A percentile compares a stretch with the other conserved stretches of the same genome.
Conservation (phyloP, 2,888 invertebrate species). For the Phengaris arion region DNA sequence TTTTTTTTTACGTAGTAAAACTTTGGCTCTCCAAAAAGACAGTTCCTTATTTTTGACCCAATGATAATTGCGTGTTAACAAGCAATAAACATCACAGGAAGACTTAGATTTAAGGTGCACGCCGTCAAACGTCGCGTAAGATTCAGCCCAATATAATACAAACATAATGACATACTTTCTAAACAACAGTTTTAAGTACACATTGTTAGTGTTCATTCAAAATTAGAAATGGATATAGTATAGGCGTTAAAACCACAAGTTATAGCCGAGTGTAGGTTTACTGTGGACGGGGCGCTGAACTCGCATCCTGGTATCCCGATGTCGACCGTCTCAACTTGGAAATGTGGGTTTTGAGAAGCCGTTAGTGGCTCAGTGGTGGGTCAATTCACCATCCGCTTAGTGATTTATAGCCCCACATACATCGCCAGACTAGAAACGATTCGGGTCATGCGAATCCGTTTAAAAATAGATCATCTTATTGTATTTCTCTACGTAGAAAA, state of each 20-base stretch:
- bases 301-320: slow-evolving; percentile 73
- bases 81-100: not conserved
- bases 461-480: slow-evolving; percentile 15
- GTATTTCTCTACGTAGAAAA: not conserved
- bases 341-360: slow-evolving; percentile 73
- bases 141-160: slow-evolving; percentile 25
- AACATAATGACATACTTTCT: slow-evolving; percentile 27
- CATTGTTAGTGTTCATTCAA: slow-evolving; percentile 28
- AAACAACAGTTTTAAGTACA: slow-evolving; percentile 29
- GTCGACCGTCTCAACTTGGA: slow-evolving; percentile 69
- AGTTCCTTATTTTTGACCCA: not conserved
- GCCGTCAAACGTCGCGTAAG: not conserved
- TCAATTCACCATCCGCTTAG: slow-evolving; percentile 58
- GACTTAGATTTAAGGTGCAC: slow-evolving; percentile 1
- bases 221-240: slow-evolving; percentile 29
- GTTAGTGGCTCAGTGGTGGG: slow-evolving; percentile 66
- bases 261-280: slow-evolving; percentile 62
- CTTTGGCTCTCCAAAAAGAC: not conserved
- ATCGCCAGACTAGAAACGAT: not conserved
- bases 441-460: slow-evolving; percentile 19
- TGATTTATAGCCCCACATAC: slow-evolving; percentile 28
- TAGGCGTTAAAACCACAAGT: slow-evolving; percentile 57
- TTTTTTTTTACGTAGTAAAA: not conserved
- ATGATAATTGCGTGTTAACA: not conserved
- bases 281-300: slow-evolving; percentile 57